Evolutionary conservation across 2,797 vertebrate species (phyloP), one percentile per base, ranked within the genome.

Genomic region (Centroberyx gerrardi): DNA sequence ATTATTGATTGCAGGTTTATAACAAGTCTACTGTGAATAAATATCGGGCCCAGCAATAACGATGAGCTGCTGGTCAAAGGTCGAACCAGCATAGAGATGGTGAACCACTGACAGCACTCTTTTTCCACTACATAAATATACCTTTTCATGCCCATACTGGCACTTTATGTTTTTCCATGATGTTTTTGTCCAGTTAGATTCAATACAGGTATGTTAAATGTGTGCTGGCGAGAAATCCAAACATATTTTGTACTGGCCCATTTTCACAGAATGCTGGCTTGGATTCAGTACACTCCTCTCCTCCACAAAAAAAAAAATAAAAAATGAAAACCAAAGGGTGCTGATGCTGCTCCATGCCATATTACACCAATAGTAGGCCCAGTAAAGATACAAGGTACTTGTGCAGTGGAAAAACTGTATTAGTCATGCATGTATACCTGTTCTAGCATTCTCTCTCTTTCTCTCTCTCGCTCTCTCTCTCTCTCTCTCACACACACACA

Each of bases 1-100:
- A 58, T 76, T 36, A 72, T 60, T 48, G 60, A 76, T 72, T 65
- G 13, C 44, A 38, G 58, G 27, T 62, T 22, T 61, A 28, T 53
- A 36, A 72, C 62, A 76, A 55, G 27, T 80, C 10, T 14, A 38
- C 22, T 38, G 9, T 42, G 46, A 73, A 71, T 51, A 71, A 55
- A 67, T 64, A n/a, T 51, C 29, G 17, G 17, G 17, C 29, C 36
- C 51, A 40, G 27, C n/a, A 28, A 4, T 61, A 51, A 53, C 1
- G 2, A 48, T 17, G 46, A 48, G 46, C 46, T 48, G 3, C 46
- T 17, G 51, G 38, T 68, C 51, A 55, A 3, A 82, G 14, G 46
- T 40, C 29, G 69, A 46, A 27, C 44, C 58, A 60, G 22, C 17
- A 14, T 46, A 44, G 53, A 66, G 8, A 33, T 28, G 27, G 2